phyloP scores from a whole-genome alignment of 2,797 vertebrate genomes.

The Phoeniculus purpureus region DNA sequence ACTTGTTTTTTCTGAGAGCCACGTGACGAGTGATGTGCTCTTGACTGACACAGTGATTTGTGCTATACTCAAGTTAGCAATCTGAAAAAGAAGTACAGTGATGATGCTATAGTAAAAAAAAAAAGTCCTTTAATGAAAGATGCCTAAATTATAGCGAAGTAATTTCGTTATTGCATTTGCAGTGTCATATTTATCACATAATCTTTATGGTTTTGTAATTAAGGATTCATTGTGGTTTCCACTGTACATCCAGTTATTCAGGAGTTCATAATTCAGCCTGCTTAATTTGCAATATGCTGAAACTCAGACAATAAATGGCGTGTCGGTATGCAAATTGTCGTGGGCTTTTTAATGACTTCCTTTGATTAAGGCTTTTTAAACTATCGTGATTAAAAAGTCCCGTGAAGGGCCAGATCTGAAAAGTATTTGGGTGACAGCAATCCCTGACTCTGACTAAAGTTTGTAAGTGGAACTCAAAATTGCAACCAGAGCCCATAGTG shows the following conservation, averaged over 20 bases:
- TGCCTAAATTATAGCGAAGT: not conserved
- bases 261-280: constrained; percentile 47
- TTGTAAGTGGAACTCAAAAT: not conserved
- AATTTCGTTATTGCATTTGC: not conserved
- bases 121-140: not conserved
- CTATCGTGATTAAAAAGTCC: not conserved
- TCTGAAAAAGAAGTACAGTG: constrained; percentile 4
- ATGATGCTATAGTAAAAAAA: not conserved
- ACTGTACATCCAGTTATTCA: not conserved
- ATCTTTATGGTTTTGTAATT: constrained; percentile 38
- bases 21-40: not conserved
- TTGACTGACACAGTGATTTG: not conserved
- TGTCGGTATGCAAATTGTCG: not conserved
- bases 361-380: not conserved
- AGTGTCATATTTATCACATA: not conserved
- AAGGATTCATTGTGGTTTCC: not conserved
- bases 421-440: not conserved
- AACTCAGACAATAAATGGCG: constrained; percentile 1
- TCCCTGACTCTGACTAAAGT: not conserved
- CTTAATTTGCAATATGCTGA: not conserved
- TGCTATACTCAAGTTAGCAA: not conserved
- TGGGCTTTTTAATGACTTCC: not conserved
- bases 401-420: not conserved
- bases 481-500: not conserved
- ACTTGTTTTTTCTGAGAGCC: not conserved